Base-by-base conservation (phyloP, 2,797 vertebrate species). In the Sciurus carolinensis region DNA sequence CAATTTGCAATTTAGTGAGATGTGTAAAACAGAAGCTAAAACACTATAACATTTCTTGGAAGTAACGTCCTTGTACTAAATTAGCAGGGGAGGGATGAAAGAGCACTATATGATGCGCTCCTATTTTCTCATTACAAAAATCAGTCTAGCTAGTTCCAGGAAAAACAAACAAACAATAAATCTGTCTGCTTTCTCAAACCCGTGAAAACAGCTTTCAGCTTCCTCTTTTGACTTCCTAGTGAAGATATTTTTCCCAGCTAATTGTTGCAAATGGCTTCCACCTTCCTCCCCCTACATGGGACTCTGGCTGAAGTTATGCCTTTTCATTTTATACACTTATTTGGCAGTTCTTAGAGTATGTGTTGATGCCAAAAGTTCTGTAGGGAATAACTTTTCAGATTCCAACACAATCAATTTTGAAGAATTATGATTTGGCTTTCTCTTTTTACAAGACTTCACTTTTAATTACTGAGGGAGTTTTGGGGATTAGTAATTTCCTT, bases 161-260 rank as follows among this genome's bases (percentile, higher is more conserved):
- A 13, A 6, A 26, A 33, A 90, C 47, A 92, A 77, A 30, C 6
- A 90, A 57, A 57, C 18, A 54, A 97, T 92, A 96, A 97, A 96
- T 0, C 4, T 86, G 36, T 91, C 57, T 93, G 86, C n/a, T 97
- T 94, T 97, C 92, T 92, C 90, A 83, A 83, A 95, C 66, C 72
- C 91, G 2, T 86, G 22, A 72, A 88, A 98, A 97, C 69, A 97
- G 71, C 67, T 86, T 79, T 97, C 57, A 67, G 67, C 86, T 98
- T 98, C 97, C 20, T 67, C 95, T 95, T 97, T 90, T 75, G 87
- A 79, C 88, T 97, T 97, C 94, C 91, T 86, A 92, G 89, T 54
- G 95, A 92, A 80, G 81, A 42, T 82, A 44, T 50, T 64, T 80
- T 66, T 0, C 64, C 22, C 47, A 95, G 77, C 64, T 91, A 80